Evolutionary conservation across 2,113 vertebrate genomes (phyloP).

Genomic region (Gasterosteus aculeatus): DNA sequence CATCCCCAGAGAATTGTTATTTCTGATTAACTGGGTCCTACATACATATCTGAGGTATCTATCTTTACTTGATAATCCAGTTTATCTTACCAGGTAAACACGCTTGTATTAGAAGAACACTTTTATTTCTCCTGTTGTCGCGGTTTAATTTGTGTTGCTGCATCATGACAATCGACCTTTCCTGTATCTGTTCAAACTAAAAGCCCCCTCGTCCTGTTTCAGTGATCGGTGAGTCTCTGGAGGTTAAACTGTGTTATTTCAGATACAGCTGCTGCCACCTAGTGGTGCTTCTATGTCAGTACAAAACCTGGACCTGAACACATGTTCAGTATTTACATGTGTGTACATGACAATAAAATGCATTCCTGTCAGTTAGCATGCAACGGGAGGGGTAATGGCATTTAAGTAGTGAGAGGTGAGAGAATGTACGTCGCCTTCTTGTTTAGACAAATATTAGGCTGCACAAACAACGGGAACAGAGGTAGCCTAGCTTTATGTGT

Average conservation of each 20-base stretch:
- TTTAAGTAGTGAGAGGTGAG: too few species aligned
- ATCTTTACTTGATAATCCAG: neutral
- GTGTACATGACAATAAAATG: too few species aligned
- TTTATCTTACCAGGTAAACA: neutral
- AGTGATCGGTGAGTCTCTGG: too few species aligned
- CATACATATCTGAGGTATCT: conserved; percentile 61
- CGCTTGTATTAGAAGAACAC: neutral
- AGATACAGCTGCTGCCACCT: too few species aligned
- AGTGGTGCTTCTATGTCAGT: neutral
- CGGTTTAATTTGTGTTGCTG: neutral
- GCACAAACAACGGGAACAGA: too few species aligned
- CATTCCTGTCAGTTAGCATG: too few species aligned
- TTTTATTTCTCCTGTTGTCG: neutral
- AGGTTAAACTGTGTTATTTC: too few species aligned
- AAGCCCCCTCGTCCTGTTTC: neutral
- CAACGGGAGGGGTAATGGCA: too few species aligned
- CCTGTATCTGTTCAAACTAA: neutral
- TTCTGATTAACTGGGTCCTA: conserved; percentile 56
- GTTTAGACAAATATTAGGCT: too few species aligned
- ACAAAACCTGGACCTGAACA: neutral
- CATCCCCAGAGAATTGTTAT: conserved; percentile 3
- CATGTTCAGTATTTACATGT: too few species aligned
- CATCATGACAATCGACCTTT: neutral
- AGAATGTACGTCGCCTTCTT: neutral
- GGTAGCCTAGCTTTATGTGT: too few species aligned